phyloP scores from a whole-genome alignment of 2,797 vertebrate species.

The Trichosurus vulpecula region DNA sequence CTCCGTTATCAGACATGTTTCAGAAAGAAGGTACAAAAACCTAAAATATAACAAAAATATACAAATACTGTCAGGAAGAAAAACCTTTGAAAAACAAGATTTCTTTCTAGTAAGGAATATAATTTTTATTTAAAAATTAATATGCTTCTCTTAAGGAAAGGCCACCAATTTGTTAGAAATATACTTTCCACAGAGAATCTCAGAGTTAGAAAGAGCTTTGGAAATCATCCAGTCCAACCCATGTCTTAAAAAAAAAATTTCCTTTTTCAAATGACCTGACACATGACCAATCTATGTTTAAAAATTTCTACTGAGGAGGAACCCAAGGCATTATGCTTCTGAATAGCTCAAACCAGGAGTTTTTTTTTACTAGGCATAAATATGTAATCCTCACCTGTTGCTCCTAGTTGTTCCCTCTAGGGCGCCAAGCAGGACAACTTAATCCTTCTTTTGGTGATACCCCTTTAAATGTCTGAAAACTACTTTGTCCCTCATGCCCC shows the following conservation, averaged over 20 bases:
- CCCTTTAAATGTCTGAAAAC: not conserved
- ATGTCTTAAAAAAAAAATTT: not conserved
- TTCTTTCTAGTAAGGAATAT: not conserved
- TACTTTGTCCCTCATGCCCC: not conserved
- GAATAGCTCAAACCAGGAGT: not conserved
- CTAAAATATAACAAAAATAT: constrained; percentile 75
- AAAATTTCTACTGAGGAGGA: not conserved
- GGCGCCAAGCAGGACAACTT: not conserved
- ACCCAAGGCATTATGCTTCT: not conserved
- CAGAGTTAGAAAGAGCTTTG: not conserved
- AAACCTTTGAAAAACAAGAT: not conserved
- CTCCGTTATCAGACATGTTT: constrained; percentile 97
- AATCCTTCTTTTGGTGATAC: not conserved
- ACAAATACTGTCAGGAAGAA: constrained; percentile 53
- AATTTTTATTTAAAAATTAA: not conserved
- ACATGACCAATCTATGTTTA: not conserved
- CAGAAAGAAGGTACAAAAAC: constrained; percentile 74
- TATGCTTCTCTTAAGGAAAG: not conserved
- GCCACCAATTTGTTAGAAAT: not conserved
- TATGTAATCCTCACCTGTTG: not conserved
- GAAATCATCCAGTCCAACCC: not conserved
- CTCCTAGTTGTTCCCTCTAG: not conserved
- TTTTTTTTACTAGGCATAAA: not conserved
- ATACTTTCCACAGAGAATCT: not conserved
- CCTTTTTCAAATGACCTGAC: not conserved